Evolutionary conservation across 35 echinoderm and acorn worm genomes (phyloP).

Genomic region (Heliocidaris erythrogramma): DNA sequence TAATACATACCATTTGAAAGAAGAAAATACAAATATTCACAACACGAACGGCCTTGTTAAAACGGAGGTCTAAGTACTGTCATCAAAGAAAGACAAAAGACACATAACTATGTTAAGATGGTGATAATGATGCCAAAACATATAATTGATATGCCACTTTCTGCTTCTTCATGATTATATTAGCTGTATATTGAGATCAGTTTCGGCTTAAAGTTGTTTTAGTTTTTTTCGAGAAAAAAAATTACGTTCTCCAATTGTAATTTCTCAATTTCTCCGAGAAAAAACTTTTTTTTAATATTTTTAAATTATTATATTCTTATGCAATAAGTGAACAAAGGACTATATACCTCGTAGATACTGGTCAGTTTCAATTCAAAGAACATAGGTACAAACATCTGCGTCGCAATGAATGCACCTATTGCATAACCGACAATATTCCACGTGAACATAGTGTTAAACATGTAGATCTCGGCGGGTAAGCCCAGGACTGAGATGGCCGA

Average conservation of each 20-base stretch:
- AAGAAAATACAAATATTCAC: slow-evolving; percentile 17
- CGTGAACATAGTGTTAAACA: slow-evolving; percentile 59
- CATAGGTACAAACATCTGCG: slow-evolving; percentile 58
- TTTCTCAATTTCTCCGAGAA: no score
- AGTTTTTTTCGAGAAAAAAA: no score
- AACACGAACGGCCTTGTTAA: not conserved
- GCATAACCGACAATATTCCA: slow-evolving; percentile 47
- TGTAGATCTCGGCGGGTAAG: slow-evolving; percentile 64
- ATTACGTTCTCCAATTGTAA: no score
- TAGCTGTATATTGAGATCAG: no score
- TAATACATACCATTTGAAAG: slow-evolving; percentile 5
- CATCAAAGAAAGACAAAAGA: not conserved
- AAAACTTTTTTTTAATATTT: no score
- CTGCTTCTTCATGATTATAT: no score
- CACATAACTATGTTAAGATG: not conserved
- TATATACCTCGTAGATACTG: slow-evolving; percentile 64
- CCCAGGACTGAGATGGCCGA: slow-evolving; percentile 69
- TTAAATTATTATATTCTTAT: no score
- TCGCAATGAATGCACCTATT: slow-evolving; percentile 44
- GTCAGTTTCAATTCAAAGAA: slow-evolving; percentile 61
- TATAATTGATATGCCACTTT: no score
- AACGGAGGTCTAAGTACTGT: not conserved
- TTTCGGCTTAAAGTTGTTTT: no score
- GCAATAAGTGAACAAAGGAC: no score
- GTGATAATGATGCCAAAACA: no score